Evolutionary conservation across 2,888 invertebrate genomes (phyloP), one percentile per base, ranked within the genome.

Genomic region (Buathra laborator): DNA sequence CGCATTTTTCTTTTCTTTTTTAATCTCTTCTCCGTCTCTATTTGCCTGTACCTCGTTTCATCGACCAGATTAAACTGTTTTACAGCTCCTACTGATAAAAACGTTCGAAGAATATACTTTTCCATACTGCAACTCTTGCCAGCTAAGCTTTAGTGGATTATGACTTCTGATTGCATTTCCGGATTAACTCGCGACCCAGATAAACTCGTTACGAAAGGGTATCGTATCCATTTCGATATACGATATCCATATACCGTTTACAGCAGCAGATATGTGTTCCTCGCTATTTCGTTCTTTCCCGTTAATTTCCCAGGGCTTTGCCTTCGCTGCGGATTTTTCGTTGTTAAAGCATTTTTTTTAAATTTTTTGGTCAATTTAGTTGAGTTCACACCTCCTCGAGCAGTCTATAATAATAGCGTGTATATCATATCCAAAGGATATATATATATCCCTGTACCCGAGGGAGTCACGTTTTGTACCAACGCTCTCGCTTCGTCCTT

Each of bases 81-180:
- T 48, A 70, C 80, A 37, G 9, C 64, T 16, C 29, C 74, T 46
- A 53, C 43, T 24, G 32, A 48, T 12, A 53, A 70, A 75, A 70
- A 70, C 77, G 46, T 9, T 72, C 74, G 37, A 56, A 53, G 37
- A 24, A 75, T 66, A 62, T 67, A 72, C 37, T 77, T 70, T 80
- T 44, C 53, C 37, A 37, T 37, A 37, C 37, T 48, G 24, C 3
- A 12, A 12, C 14, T n/a, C 29, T 62, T 74, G 29, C 29, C 53
- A 29, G n/a, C 77, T 29, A 67, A 43, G 64, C 43, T 4, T 37
- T 51, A 80, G 59, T 78, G 81, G 78, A 84, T 81, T 80, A 78
- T 78, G 70, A 81, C 78, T 78, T 81, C 56, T 81, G 84, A 78
- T 84, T 84, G 74, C 74, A 81, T 81, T 78, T 81, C 56, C 48